These are phyloP conservation scores for Antheraea pernyi DNA, from an alignment of 1,140 invertebrate species.

Conservation along the genomic window DNA sequence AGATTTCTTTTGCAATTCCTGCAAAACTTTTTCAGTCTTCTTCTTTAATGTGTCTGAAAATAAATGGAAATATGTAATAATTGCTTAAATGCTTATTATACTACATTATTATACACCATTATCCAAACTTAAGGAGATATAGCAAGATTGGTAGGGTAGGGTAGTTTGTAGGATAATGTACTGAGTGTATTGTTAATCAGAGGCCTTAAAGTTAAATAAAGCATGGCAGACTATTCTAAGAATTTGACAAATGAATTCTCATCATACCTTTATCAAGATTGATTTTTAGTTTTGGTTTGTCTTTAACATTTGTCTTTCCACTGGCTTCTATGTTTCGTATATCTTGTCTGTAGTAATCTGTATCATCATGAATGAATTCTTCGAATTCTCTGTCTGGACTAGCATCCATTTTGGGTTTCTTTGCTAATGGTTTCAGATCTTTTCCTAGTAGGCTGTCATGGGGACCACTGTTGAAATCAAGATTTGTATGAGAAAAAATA, in stretches of 20 bases:
- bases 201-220: too few species aligned
- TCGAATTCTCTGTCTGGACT: conserved; percentile 40
- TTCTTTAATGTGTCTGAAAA: conserved; percentile 40
- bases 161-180: too few species aligned
- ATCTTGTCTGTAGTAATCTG: conserved; percentile 57
- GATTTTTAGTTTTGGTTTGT: conserved; percentile 27
- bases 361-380: conserved; percentile 66
- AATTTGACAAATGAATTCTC: too few species aligned
- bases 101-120: too few species aligned
- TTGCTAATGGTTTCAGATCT: conserved; percentile 39
- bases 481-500: conserved; percentile 8
- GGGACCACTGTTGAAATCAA: conserved; percentile 31
- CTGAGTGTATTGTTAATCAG: too few species aligned
- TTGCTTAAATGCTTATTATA: too few species aligned
- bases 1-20: conserved; percentile 42
- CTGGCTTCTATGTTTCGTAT: conserved; percentile 13
- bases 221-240: too few species aligned
- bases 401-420: conserved; percentile 41
- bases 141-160: too few species aligned
- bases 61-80: not conserved
- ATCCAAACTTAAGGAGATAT: too few species aligned
- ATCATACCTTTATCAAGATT: conserved; percentile 38
- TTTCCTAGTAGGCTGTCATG: conserved; percentile 36
- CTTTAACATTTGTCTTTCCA: conserved; percentile 23
- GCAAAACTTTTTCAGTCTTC: conserved; percentile 50